phyloP scores from a whole-genome alignment of 2,888 invertebrate species.

The Chesias legatella region DNA sequence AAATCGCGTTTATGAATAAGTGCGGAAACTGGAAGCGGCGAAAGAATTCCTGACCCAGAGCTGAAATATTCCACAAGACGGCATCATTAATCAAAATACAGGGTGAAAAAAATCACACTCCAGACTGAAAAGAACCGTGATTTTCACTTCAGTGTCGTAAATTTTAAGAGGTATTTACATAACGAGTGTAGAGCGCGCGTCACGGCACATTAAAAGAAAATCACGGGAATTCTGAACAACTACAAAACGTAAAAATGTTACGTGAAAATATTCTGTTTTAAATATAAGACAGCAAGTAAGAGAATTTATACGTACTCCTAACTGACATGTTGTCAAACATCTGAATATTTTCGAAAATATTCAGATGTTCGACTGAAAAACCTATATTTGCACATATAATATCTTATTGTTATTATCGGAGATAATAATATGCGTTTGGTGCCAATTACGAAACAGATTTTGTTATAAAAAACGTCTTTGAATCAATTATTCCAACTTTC shows the following conservation, averaged over 20 bases:
- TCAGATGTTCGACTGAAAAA: too few relatives aligned
- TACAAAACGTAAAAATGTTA: background rate
- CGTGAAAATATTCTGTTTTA: background rate
- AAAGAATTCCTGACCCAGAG: background rate
- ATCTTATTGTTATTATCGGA: too few relatives aligned
- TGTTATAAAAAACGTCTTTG: too few relatives aligned
- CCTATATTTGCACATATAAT: too few relatives aligned
- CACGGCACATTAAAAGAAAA: constrained; percentile 25
- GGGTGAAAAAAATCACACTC: background rate
- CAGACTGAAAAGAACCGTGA: constrained; percentile 9
- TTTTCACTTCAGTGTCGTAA: constrained; percentile 20
- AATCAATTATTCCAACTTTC: too few relatives aligned
- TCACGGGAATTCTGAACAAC: constrained; percentile 12
- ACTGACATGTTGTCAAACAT: too few relatives aligned
- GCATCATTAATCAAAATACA: constrained; percentile 1
- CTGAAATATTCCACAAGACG: background rate
- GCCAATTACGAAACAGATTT: too few relatives aligned
- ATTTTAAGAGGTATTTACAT: constrained; percentile 25
- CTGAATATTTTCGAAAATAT: too few relatives aligned
- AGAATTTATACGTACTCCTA: too few relatives aligned
- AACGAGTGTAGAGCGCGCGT: constrained; percentile 24
- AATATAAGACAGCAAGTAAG: background rate
- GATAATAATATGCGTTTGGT: too few relatives aligned
- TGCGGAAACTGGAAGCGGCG: background rate
- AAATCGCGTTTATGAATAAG: too few relatives aligned